Evolutionary conservation across 2,888 invertebrate species (phyloP), one percentile per base, ranked within the genome.

Genomic region (Alsophila aescularia): DNA sequence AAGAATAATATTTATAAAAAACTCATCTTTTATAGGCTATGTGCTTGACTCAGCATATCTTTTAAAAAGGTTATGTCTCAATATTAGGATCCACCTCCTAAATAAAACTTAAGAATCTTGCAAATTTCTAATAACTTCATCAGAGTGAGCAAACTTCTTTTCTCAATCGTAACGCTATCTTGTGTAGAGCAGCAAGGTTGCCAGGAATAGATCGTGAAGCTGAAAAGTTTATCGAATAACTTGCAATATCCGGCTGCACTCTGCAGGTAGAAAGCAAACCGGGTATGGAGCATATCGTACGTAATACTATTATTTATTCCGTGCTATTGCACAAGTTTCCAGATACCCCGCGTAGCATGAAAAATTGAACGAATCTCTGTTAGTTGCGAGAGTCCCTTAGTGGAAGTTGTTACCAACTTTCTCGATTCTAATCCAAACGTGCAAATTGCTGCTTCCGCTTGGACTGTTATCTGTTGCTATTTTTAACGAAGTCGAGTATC

Each of bases 391-490:
- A 21, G 2, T 13, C 24, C 8, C 15, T 15, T 9, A 6, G 14
- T 0, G 14, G 44, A 24, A 36, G 45, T 45, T 36, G 37, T 9
- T 29, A 16, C 13, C 21, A 41, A 42, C 50, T 50, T 50, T 41
- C 2, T 6, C 50, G 14, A 36, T 42, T 42, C 48, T 31, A 40
- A 49, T 31, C 41, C 13, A 24, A 24, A 41, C 9, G 34, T 9
- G 9, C 32, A 41, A 49, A 41, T 49, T 49, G 49, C 12, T 27
- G 27, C 21, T 41, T 35, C 41, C 49, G 35, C 14, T 32, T 32
- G 24, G 15, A 31, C 6, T 21, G 13, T 15, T 24, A 31, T 14
- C 14, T 32, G 5, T 41, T 12, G 13, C n/a, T 31, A 42, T 12
- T n/a, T 31, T 31, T 36, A 24, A 24, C 8, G 8, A 6, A 5